Percentiles rank a stretch among this genome's conserved stretches.
phyloP scores from a whole-genome alignment of 2,113 vertebrate genomes.

The Cheirogaleus medius region DNA sequence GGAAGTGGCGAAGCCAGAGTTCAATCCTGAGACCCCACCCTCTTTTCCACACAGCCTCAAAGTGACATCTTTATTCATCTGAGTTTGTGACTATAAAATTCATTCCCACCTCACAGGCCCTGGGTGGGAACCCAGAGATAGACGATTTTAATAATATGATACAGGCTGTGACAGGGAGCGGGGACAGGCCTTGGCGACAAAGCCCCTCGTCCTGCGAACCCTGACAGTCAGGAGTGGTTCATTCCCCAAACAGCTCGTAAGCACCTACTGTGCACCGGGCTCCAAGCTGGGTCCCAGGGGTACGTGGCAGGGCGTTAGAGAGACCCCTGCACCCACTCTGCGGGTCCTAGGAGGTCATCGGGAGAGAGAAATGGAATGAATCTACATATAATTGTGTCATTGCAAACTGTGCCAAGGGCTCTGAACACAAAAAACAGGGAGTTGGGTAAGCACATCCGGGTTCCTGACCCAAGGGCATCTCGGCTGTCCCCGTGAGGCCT shows the following conservation, averaged over 20 bases:
- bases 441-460: fast-evolving
- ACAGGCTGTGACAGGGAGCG: background rate
- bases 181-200: background rate
- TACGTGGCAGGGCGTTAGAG: background rate
- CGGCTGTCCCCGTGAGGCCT: fast-evolving
- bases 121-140: background rate
- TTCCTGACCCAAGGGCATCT: fast-evolving
- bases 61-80: background rate
- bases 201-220: background rate
- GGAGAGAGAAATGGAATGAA: too few relatives aligned
- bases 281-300: too few relatives aligned
- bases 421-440: fast-evolving
- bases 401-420: background rate
- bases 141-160: background rate
- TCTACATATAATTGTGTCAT: fast-evolving
- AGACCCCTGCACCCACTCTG: background rate
- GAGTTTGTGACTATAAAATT: background rate
- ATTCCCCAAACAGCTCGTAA: background rate
- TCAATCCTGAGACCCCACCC: background rate
- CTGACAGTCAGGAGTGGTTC: fast-evolving
- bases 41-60: background rate
- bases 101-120: background rate
- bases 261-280: background rate
- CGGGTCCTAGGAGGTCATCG: fast-evolving
- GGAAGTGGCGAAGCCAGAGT: background rate